Evolutionary conservation across 2,797 vertebrate genomes (phyloP), one percentile per base, ranked within the genome.

Genomic region (Notamacropus eugenii): DNA sequence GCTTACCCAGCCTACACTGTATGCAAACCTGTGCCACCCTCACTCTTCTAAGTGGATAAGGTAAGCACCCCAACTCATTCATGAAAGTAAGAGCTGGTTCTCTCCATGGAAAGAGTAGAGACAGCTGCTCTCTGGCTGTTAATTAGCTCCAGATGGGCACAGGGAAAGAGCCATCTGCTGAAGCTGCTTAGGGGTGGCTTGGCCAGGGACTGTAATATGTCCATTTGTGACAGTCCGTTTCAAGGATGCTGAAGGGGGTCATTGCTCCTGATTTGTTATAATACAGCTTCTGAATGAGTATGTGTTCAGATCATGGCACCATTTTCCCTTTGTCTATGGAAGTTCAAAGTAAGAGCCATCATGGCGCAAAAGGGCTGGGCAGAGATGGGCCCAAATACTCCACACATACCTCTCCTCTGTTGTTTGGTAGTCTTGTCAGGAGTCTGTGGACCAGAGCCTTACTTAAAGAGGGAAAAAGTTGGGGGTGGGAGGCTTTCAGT

Each of bases 81-180:
- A 92, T 74, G 54, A 96, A 91, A 94, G 82, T 28, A 57, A 90
- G 46, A 56, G 92, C 56, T 91, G 58, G 91, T 58, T 82, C n/a
- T 95, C 93, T 62, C 55, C 93, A 28, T 58, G 90, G 54, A 62
- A 46, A 56, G 55, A 58, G 55, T 10, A 95, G 92, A 56, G 90
- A 93, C 92, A 94, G 91, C 55, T 95, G 56, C 67, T 54, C n/a
- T 90, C 34, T 67, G 96, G 56, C 50, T 94, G 90, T 54, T 92
- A 96, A 87, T 96, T 90, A 87, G 54, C 40, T 96, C 91, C 94
- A 97, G 95, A 95, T 5, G 91, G 74, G 28, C 55, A 90, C 40
- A 52, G 93, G 54, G 34, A 67, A 50, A 92, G 59, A 94, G 93
- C 55, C 74, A 92, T 31, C 91, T 95, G 46, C 87, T 95, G 54